Base-by-base conservation (phyloP, 2,888 invertebrate genomes). In the Caenorhabditis uteleia region DNA sequence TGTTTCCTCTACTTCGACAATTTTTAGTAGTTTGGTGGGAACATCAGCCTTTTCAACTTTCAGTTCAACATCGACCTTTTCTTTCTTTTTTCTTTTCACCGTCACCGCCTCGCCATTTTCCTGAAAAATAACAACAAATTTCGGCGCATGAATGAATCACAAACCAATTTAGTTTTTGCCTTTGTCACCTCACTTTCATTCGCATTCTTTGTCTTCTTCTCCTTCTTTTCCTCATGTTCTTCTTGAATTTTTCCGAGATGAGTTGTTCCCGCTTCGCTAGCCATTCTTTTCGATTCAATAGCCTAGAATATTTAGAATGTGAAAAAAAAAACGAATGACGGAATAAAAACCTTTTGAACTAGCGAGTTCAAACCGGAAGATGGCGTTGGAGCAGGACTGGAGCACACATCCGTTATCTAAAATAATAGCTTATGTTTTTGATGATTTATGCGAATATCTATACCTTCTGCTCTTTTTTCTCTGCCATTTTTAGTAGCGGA, bases 401-500 rank as follows among this genome's bases (percentile, higher is more conserved):
- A 39, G 25, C 48, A 48, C 14, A 56, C 65, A 6, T 54, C 47
- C n/a, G 58, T 23, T 36, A 65, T 58, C 60, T 61, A 42, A 14
- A 60, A 44, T 18, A 25, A 39, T 42, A 57, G 39, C 14, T 36
- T 36, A 42, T 40, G 34, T 42, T 39, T 20, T 47, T 43, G 34
- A 21, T 34, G 8, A 7, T 34, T 31, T 39, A 27, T 23, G n/a
- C 18, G 10, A 14, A 5, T 12, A 46, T 6, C 18, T 23, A 25
- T 42, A 70, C 65, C 55, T 67, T 59, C 38, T 55, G 58, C 43
- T 68, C 68, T 33, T 68, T 68, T 33, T 68, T 56, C 47, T 70
- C 68, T 0, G 68, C 70, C 66, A 62, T 62, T 50, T 69, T 70
- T 23, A 69, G 49, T 21, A 73, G 48, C 12, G 69, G 64, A 44